phyloP scores from a whole-genome alignment of 2,113 vertebrate species.

The Ascaphus truei region DNA sequence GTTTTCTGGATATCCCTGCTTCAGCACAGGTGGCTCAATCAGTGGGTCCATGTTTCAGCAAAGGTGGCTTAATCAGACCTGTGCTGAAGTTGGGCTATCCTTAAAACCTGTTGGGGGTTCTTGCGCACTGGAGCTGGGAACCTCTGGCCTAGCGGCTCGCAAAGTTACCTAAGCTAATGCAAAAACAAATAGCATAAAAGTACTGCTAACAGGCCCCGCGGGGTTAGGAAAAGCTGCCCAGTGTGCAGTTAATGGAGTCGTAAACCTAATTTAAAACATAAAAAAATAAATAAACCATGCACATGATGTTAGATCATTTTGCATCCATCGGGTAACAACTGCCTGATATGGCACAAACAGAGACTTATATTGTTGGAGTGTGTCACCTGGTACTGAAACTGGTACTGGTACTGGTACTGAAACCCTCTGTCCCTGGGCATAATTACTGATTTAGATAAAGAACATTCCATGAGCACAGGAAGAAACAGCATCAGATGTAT shows the following conservation, averaged over 20 bases:
- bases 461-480: background rate
- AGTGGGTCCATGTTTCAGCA: too few relatives aligned
- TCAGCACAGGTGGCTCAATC: too few relatives aligned
- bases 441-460: conserved; percentile 11
- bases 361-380: conserved; percentile 27
- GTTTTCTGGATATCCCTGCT: too few relatives aligned
- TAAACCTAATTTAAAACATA: conserved; percentile 31
- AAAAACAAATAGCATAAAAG: conserved; percentile 28
- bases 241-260: conserved; percentile 28
- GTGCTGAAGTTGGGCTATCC: too few relatives aligned
- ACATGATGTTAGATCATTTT: conserved; percentile 27
- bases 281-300: conserved; percentile 27
- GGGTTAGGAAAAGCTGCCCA: conserved; percentile 26
- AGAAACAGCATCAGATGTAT: background rate
- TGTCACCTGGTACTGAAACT: conserved; percentile 4
- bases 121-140: too few relatives aligned
- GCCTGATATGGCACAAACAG: conserved; percentile 21
- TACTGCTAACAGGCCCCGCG: conserved; percentile 17
- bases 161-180: conserved; percentile 22
- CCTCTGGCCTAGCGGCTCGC: too few relatives aligned
- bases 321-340: conserved; percentile 22
- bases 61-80: too few relatives aligned
- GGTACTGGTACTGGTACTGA: conserved; percentile 11
- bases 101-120: too few relatives aligned
- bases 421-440: conserved; percentile 2